Evolutionary conservation across 2,797 vertebrate genomes (phyloP).

Genomic region (Numenius phaeopus): DNA sequence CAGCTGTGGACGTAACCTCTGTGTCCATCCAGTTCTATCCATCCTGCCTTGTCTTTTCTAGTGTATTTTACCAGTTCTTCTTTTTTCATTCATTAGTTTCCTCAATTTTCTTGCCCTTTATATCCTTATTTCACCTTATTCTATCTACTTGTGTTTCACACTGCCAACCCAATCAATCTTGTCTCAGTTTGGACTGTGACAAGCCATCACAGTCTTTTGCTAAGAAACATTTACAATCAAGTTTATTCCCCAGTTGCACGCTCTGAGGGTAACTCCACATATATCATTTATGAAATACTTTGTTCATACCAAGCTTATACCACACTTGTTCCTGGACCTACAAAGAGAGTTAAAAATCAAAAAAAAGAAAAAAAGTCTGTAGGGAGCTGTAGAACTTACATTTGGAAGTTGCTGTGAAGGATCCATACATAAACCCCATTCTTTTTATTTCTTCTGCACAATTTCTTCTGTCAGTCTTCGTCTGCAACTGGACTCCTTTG

Average conservation of each 20-base stretch:
- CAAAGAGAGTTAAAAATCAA: background rate
- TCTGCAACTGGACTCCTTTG: background rate
- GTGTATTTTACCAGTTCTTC: background rate
- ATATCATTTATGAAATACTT: background rate
- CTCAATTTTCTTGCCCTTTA: background rate
- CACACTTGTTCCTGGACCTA: background rate
- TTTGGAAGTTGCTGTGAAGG: background rate
- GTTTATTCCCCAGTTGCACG: background rate
- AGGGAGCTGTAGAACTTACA: background rate
- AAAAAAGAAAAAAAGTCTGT: background rate
- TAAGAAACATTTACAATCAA: background rate
- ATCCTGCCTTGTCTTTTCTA: background rate
- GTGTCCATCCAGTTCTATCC: background rate
- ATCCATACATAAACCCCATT: background rate
- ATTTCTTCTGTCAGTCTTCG: background rate
- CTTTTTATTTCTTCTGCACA: background rate
- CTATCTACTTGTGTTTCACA: background rate
- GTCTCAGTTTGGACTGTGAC: background rate
- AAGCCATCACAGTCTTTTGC: background rate
- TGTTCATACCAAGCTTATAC: background rate
- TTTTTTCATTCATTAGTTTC: background rate
- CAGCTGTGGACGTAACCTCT: background rate
- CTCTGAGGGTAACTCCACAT: background rate
- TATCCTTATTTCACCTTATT: background rate
- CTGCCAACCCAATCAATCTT: background rate